phyloP scores from a whole-genome alignment of 2,113 vertebrate species.

The Sceloporus undulatus region DNA sequence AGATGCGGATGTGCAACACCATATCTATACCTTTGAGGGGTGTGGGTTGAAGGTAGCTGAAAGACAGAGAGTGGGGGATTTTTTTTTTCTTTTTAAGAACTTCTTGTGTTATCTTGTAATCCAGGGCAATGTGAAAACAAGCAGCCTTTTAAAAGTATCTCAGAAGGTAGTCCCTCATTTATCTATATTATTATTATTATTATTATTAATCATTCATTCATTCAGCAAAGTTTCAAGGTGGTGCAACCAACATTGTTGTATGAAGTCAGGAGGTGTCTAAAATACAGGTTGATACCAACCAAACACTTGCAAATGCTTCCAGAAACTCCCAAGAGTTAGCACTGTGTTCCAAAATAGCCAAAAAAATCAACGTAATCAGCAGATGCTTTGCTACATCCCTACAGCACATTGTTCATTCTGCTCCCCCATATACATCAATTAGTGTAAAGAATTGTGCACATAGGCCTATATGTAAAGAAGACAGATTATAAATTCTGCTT shows the following conservation, averaged over 20 bases:
- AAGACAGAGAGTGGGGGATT: background rate
- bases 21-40: background rate
- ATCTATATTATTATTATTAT: background rate
- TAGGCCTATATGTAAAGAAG: conserved; percentile 46
- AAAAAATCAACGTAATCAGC: background rate
- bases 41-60: background rate
- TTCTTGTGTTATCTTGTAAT: no score
- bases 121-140: background rate
- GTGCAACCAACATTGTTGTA: background rate
- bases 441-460: background rate
- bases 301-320: conserved; percentile 8
- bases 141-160: background rate
- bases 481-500: conserved; percentile 56
- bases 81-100: background rate
- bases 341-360: background rate
- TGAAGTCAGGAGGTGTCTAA: background rate
- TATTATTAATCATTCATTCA: background rate
- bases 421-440: background rate
- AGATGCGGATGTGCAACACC: background rate
- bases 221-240: background rate
- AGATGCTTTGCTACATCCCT: background rate
- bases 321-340: background rate
- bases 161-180: background rate
- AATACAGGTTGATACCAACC: accelerated
- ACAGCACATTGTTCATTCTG: accelerated